Evolutionary conservation across 2,888 invertebrate genomes (phyloP).

Genomic region (Stenchaetothrips biformis): DNA sequence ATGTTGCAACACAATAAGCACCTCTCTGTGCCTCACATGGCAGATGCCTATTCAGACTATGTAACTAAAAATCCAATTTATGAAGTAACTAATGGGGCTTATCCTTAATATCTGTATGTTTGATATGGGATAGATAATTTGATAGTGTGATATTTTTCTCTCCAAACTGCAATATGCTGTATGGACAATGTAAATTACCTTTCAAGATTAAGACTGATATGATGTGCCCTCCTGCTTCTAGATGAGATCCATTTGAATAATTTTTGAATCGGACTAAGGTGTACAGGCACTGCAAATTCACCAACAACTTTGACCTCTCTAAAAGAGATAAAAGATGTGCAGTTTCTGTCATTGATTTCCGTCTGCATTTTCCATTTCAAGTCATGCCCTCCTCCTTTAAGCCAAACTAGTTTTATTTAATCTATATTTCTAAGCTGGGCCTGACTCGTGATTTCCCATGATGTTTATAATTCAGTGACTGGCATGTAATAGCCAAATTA

Average conservation of each 20-base stretch:
- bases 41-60: constrained; percentile 33
- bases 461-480: too few relatives aligned
- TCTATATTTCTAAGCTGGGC: too few relatives aligned
- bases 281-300: not conserved
- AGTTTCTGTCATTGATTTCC: too few relatives aligned
- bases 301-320: too few relatives aligned
- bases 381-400: too few relatives aligned
- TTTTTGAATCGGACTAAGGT: not conserved
- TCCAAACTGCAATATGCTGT: not conserved
- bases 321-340: too few relatives aligned
- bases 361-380: too few relatives aligned
- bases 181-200: not conserved
- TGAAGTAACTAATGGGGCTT: constrained; percentile 34
- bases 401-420: too few relatives aligned
- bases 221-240: not conserved
- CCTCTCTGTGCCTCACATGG: constrained; percentile 28
- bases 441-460: too few relatives aligned
- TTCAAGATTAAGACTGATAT: not conserved
- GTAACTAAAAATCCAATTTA: constrained; percentile 36
- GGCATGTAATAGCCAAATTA: too few relatives aligned
- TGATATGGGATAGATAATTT: not conserved
- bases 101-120: constrained; percentile 27
- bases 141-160: not conserved
- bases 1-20: constrained; percentile 25
- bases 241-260: not conserved